A percentile compares a stretch with the other conserved stretches of the same genome.
Conservation (phyloP, 2,797 vertebrate genomes). For the Anguilla pacifica region DNA sequence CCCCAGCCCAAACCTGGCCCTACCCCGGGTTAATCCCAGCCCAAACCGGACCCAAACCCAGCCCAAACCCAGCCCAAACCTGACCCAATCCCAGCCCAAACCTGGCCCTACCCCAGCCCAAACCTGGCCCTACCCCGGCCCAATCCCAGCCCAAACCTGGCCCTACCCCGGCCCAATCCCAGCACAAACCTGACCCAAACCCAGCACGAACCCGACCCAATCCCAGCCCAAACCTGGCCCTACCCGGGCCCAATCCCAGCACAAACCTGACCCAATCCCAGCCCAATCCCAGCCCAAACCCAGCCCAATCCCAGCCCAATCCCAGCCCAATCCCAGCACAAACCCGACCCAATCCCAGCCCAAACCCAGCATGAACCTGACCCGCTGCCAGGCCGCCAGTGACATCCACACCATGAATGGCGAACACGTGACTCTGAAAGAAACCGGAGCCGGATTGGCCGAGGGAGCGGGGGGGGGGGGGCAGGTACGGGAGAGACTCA, state of each 20-base stretch:
- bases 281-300: no score
- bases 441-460: background rate
- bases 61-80: no score
- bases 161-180: background rate
- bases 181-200: background rate
- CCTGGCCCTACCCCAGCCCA: no score
- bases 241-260: no score
- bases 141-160: no score
- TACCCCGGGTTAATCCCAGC: background rate
- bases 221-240: background rate
- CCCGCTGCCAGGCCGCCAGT: background rate
- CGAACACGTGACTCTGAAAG: background rate
- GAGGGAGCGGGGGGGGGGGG: background rate
- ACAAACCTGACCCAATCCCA: background rate
- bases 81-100: no score
- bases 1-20: no score
- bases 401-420: constrained; percentile 10
- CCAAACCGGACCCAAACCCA: no score
- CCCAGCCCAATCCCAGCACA: no score
- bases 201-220: background rate
- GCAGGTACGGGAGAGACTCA: no score
- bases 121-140: background rate
- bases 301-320: background rate
- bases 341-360: no score
- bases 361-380: background rate